Evolutionary conservation across 2,888 invertebrate genomes (phyloP).

Genomic region (Diogma glabrata): DNA sequence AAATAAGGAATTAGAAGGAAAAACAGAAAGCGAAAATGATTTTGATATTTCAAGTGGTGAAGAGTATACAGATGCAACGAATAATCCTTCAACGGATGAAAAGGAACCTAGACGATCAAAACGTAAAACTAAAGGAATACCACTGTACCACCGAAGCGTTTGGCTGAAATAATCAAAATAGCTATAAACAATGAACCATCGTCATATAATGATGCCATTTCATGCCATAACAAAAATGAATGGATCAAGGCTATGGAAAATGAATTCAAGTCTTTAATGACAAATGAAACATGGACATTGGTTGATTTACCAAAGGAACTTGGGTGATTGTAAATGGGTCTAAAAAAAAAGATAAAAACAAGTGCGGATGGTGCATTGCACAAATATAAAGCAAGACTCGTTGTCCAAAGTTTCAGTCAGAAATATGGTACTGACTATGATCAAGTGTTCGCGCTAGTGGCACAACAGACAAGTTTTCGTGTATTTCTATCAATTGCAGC

Average conservation of each 20-base stretch:
- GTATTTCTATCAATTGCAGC: constrained; percentile 16
- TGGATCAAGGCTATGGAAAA: constrained; percentile 21
- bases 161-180: neutral
- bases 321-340: constrained; percentile 21
- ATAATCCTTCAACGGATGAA: too few species aligned
- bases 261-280: constrained; percentile 20
- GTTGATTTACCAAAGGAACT: constrained; percentile 18
- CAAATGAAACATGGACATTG: constrained; percentile 19
- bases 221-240: neutral
- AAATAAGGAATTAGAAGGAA: too few species aligned
- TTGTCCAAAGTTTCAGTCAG: constrained; percentile 19
- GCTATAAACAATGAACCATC: neutral
- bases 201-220: neutral
- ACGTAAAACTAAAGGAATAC: neutral
- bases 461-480: constrained; percentile 15
- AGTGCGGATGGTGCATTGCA: constrained; percentile 14
- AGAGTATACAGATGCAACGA: too few species aligned
- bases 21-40: too few species aligned
- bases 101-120: too few species aligned
- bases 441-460: constrained; percentile 20
- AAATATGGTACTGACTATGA: constrained; percentile 18
- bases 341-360: constrained; percentile 19
- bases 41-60: too few species aligned
- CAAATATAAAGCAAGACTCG: constrained; percentile 16
- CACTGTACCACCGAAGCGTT: neutral